Conservation (phyloP, 2,113 vertebrate genomes). For the Otis tarda region DNA sequence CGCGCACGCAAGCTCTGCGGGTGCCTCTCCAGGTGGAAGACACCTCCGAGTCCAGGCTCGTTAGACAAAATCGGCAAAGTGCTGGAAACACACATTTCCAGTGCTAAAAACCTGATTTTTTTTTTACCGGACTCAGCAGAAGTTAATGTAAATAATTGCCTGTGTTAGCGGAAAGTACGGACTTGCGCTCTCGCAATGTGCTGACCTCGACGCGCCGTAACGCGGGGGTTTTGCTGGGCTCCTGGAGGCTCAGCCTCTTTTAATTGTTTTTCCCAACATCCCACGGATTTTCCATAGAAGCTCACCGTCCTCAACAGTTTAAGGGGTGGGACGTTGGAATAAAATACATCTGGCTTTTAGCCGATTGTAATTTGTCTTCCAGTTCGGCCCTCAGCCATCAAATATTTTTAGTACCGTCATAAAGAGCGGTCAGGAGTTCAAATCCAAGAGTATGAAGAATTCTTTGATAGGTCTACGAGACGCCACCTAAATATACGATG, state of each 20-base stretch:
- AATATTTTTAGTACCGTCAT: not conserved
- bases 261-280: too few relatives aligned
- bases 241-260: not conserved
- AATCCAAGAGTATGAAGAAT: not conserved
- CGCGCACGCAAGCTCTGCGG: fast-evolving
- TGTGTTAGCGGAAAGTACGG: not conserved
- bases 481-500: not conserved
- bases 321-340: too few relatives aligned
- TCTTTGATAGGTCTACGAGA: not conserved
- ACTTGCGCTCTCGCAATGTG: not conserved
- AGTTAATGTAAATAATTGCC: not conserved
- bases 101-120: not conserved
- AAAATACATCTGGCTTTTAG: not conserved
- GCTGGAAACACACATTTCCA: not conserved
- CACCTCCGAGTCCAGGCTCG: not conserved
- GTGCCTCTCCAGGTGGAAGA: fast-evolving
- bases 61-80: not conserved
- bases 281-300: not conserved
- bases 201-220: not conserved
- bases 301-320: not conserved
- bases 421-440: not conserved
- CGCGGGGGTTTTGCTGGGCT: fast-evolving
- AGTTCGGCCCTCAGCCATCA: not conserved
- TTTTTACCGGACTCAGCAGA: not conserved
- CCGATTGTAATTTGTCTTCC: not conserved